Evolutionary conservation across 2,797 vertebrate genomes (phyloP), one percentile per base, ranked within the genome.

Genomic region (Sebastiscus tertius): DNA sequence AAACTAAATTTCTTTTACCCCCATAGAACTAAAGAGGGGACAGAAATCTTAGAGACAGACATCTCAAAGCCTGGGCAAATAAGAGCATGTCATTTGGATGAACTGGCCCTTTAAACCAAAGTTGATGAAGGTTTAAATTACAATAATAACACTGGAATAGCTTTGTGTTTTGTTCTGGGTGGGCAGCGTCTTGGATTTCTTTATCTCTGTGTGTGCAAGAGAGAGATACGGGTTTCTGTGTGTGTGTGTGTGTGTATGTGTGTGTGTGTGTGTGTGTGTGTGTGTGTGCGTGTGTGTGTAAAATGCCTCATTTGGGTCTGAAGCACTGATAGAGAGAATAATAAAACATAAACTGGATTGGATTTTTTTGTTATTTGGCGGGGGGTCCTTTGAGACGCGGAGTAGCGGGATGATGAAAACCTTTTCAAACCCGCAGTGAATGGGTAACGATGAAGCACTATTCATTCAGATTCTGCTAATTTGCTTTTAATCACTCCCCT

Each of bases 401-500:
- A 79, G 55, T 4, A 63, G 56, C 31, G 60, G 52, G 80, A 82
- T 84, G 82, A 88, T 82, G 71, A 84, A 91, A 90, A 82, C 59
- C 79, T 83, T 90, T 82, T 72, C 75, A 84, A 82, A 85, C 54
- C 54, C 20, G 8, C 27, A 64, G 31, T 76, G 69, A 88, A 87
- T 75, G 75, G 67, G 7, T 68, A 77, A 74, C 16, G 39, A 80
- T 61, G 58, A 80, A 58, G 49, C 55, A 34, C 22, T 73, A 67
- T 83, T 90, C 81, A 81, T 74, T 82, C 63, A 58, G 33, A 75
- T 72, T 69, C 59, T 31, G 65, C 52, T 86, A 80, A 84, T 87
- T 87, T 86, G 22, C 81, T 75, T 89, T 88, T 87, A 89, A 92
- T 90, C 70, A 72, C 69, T 81, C 81, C 77, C 72, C 54, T 80